Percentiles rank a stretch among this genome's conserved stretches.
Evolutionary conservation across 2,797 vertebrate genomes (phyloP).

Genomic region (Propithecus deckenii): DNA sequence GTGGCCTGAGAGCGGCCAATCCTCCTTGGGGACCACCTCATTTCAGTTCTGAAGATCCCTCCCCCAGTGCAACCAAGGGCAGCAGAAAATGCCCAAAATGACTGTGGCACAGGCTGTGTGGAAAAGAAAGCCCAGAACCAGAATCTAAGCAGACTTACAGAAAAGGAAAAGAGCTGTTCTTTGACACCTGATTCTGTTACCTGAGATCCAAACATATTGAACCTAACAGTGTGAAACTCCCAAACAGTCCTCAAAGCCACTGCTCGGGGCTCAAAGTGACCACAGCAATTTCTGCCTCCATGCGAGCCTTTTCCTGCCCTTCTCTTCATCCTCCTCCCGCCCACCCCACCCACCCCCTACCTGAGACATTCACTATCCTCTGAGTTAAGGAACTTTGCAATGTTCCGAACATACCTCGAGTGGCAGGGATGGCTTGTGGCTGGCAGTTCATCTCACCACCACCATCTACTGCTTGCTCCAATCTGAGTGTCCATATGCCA

Average conservation of each 20-base stretch:
- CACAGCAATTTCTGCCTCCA: background rate
- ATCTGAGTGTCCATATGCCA: too few relatives aligned
- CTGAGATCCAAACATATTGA: background rate
- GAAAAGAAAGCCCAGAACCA: background rate
- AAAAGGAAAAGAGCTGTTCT: background rate
- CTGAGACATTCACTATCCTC: background rate
- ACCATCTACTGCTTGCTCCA: background rate
- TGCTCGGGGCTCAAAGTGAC: background rate
- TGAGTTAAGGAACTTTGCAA: background rate
- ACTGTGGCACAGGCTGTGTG: background rate
- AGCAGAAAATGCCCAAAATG: background rate
- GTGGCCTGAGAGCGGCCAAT: rapidly evolving
- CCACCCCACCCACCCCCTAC: background rate
- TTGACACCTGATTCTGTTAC: too few relatives aligned
- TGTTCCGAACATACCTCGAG: background rate
- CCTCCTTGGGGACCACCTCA: too few relatives aligned
- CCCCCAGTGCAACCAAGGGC: background rate
- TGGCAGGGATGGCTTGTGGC: background rate
- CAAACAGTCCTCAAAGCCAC: background rate
- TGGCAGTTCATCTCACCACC: too few relatives aligned
- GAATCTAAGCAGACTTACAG: background rate
- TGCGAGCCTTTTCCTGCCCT: background rate
- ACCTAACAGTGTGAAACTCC: background rate
- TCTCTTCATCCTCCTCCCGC: rapidly evolving
- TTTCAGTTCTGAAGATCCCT: background rate